Base-by-base conservation (phyloP, 2,888 invertebrate genomes). In the Pinctada fucata region DNA sequence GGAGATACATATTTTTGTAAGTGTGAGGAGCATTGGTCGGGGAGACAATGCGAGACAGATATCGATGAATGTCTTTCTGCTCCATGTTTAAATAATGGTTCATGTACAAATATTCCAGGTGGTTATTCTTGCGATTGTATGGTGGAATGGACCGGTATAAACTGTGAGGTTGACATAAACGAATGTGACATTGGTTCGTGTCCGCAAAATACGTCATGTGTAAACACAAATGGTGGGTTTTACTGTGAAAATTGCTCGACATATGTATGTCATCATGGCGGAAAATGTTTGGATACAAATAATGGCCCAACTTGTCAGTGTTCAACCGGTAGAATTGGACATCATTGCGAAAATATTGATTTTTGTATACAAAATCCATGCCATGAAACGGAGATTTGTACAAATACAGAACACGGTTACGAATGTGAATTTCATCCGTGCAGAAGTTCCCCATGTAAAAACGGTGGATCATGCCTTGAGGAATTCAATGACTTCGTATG, bases 301-400 rank as follows among this genome's bases (percentile, higher is more conserved):
- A 3, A 48, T 69, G 69, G 69, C 16, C 69, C 69, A 45, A 10
- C 16, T 69, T 69, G 69, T 31, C 49, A 69, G 50, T 69, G 69
- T 69, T 69, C 69, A 2, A 50, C 69, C 2, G 69, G 49, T 8
- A 50, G 69, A 51, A 69, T 51, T n/a, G 69, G 69, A 16, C 48
- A 8, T 6, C 69, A 69, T 50, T 69, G 69, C n/a, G 69, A 69
- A n/a, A 69, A 31, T 10, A 69, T 16, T n/a, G 69, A 69, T n/a
- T 69, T 69, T 51, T 69, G 69, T 49, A 31, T 31, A 31, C 31
- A 31, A 31, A 31, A 31, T 1, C 31, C 31, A 31, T 31, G 31
- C 31, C 50, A 49, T 31, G 69, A 69, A 13, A 69, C 69, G 31
- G 69, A 69, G 5, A 69, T 69, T 31, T 69, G 69, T 49, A 49